These are phyloP conservation scores for Minunthozetes semirufus DNA, from an alignment of 2,888 invertebrate genomes.

Conservation along the genomic window DNA sequence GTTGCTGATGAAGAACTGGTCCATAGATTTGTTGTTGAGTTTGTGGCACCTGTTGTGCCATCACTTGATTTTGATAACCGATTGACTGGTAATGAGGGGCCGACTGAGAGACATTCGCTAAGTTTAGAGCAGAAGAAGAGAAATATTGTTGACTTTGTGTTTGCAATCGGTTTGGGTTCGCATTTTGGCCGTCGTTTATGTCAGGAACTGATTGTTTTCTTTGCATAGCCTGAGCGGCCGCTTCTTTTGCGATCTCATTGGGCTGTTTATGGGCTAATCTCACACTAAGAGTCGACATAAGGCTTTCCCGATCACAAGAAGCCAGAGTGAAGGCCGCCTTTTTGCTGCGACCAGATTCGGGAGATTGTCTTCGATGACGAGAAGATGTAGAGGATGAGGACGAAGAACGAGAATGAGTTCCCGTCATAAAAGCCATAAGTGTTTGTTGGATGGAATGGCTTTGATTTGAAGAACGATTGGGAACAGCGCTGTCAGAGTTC, in stretches of 20 bases:
- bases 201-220: slow-evolving; percentile 35
- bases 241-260: slow-evolving; percentile 34
- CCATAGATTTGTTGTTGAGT: slow-evolving; percentile 18
- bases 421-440: slow-evolving; percentile 13
- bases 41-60: neutral
- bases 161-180: neutral
- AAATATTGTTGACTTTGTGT: neutral
- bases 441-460: slow-evolving; percentile 21
- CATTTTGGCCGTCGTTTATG: slow-evolving; percentile 14
- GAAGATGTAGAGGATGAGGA: neutral
- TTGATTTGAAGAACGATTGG: neutral
- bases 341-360: slow-evolving; percentile 7
- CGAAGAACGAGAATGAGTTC: slow-evolving; percentile 11
- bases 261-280: slow-evolving; percentile 16
- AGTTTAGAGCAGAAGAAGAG: neutral
- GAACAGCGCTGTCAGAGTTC: slow-evolving; percentile 32
- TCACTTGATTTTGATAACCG: neutral
- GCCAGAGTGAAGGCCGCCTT: slow-evolving; percentile 18
- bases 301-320: slow-evolving; percentile 17
- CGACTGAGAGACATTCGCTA: slow-evolving; percentile 1
- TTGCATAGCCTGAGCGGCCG: slow-evolving; percentile 30
- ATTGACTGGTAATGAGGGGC: neutral
- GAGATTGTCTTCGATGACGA: slow-evolving; percentile 1
- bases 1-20: slow-evolving; percentile 14
- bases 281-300: slow-evolving; percentile 5